Evolutionary conservation across 2,113 vertebrate species (phyloP).

Genomic region (Tyto alba): DNA sequence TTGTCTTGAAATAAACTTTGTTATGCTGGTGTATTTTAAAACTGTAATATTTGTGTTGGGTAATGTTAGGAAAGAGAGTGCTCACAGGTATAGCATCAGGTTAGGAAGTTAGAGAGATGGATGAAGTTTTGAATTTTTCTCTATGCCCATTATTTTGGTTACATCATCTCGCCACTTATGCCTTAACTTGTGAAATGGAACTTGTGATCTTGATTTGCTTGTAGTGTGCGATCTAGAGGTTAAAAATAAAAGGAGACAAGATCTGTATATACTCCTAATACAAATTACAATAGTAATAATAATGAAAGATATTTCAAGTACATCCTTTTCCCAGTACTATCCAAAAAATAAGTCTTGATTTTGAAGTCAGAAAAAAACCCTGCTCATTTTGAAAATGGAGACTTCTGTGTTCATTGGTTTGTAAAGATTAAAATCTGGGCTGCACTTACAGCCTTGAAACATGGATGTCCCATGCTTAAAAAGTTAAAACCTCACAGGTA

Average conservation of each 20-base stretch:
- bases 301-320: not conserved
- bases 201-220: not conserved
- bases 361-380: not conserved
- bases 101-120: not conserved
- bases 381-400: not conserved
- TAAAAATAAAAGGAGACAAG: not conserved
- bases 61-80: not conserved
- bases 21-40: not conserved
- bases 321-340: not conserved
- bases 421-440: not conserved
- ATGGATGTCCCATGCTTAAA: not conserved
- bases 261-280: not conserved
- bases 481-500: not conserved
- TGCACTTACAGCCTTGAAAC: not conserved
- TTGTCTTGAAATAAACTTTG: not conserved
- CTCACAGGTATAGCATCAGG: not conserved
- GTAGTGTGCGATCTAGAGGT: not conserved
- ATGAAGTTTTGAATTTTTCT: not conserved
- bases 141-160: not conserved
- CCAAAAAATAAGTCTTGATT: not conserved
- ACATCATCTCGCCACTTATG: accelerated
- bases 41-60: not conserved
- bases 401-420: not conserved
- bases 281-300: not conserved
- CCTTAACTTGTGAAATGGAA: not conserved